These are phyloP conservation scores for Periparus ater DNA, from an alignment of 2,797 vertebrate species.

Conservation along the genomic window DNA sequence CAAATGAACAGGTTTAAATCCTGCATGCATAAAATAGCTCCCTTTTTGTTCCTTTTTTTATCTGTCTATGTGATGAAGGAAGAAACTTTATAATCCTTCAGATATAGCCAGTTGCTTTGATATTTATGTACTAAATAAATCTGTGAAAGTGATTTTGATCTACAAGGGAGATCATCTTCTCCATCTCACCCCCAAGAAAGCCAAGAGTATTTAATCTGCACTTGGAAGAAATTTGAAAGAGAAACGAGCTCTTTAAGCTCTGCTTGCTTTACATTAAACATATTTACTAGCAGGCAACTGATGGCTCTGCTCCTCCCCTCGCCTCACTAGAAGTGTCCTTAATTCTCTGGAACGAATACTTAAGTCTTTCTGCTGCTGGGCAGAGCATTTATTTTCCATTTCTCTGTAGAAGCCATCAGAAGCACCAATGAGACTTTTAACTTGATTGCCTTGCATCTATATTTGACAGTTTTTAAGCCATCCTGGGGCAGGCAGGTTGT, in stretches of 20 bases:
- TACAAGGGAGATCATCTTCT: constrained; percentile 65
- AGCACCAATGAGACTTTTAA: background rate
- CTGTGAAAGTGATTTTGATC: constrained; percentile 77
- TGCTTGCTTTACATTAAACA: constrained; percentile 51
- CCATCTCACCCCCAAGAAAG: constrained; percentile 18
- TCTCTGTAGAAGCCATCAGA: background rate
- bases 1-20: background rate
- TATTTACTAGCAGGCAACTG: background rate
- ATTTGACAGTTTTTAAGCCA: background rate
- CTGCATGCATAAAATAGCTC: background rate
- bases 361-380: background rate
- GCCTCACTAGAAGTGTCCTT: background rate
- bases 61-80: background rate
- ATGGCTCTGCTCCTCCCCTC: background rate
- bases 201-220: constrained; percentile 77
- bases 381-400: background rate
- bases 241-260: constrained; percentile 77
- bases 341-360: background rate
- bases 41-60: background rate
- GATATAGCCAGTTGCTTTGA: background rate
- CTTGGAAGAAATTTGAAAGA: constrained; percentile 80
- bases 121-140: constrained; percentile 42
- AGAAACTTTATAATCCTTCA: background rate
- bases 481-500: background rate
- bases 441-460: background rate